phyloP scores from a whole-genome alignment of 2,888 invertebrate species.

The Antheraea yamamai region DNA sequence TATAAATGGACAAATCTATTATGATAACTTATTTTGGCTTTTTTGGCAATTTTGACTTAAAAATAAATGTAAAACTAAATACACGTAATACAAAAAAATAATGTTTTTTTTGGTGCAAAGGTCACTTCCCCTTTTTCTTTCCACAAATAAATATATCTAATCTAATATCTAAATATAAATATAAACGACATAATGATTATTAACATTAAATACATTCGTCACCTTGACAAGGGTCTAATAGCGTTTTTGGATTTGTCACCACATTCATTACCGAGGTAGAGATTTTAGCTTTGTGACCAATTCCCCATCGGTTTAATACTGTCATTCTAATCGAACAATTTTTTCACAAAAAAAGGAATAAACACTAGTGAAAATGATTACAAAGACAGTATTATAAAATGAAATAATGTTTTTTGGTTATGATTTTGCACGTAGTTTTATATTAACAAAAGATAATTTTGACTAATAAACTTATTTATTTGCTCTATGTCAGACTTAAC shows the following conservation, averaged over 20 bases:
- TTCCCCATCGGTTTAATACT: background rate
- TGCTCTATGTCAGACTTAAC: too few relatives aligned
- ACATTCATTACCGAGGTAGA: slow-evolving; percentile 40
- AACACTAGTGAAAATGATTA: background rate
- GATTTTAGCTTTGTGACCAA: background rate
- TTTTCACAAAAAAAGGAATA: background rate
- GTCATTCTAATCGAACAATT: background rate
- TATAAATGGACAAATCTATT: background rate
- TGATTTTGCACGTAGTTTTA: too few relatives aligned
- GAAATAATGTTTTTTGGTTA: too few relatives aligned
- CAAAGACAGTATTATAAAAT: background rate
- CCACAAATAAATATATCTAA: background rate
- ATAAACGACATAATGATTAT: background rate
- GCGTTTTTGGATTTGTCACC: slow-evolving; percentile 38
- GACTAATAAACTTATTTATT: too few relatives aligned
- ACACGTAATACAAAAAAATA: too few relatives aligned
- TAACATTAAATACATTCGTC: background rate
- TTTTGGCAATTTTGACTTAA: too few relatives aligned
- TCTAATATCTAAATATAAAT: too few relatives aligned
- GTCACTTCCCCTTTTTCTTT: background rate
- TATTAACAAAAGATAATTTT: too few relatives aligned
- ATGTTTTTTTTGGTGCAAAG: too few relatives aligned
- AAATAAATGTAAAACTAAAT: too few relatives aligned
- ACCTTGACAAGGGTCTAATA: slow-evolving; percentile 33
- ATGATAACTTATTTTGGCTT: background rate